Percentiles rank a stretch among this genome's conserved stretches.
phyloP scores from a whole-genome alignment of 2,888 invertebrate genomes.

The Choreutis nemorana region DNA sequence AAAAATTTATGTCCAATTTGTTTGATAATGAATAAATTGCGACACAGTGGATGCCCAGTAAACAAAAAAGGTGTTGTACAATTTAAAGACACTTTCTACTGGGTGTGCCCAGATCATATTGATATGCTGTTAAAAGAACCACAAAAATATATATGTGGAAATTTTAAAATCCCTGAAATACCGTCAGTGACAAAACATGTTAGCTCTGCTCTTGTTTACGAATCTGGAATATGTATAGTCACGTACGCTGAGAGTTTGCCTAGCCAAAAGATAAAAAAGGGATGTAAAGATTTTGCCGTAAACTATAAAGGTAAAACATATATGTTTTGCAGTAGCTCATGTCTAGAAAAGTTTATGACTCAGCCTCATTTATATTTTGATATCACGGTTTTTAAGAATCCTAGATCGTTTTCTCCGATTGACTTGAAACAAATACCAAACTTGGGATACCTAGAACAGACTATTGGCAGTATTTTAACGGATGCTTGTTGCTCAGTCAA shows the following conservation, averaged over 20 bases:
- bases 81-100: slow-evolving; percentile 63
- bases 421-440: slow-evolving; percentile 57
- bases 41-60: slow-evolving; percentile 47
- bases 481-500: slow-evolving; percentile 60
- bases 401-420: slow-evolving; percentile 37
- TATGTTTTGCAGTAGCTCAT: slow-evolving; percentile 60
- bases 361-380: slow-evolving; percentile 57
- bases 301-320: slow-evolving; percentile 57
- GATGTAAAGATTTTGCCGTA: slow-evolving; percentile 48
- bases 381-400: slow-evolving; percentile 42
- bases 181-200: slow-evolving; percentile 53
- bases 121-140: slow-evolving; percentile 50
- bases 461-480: slow-evolving; percentile 57
- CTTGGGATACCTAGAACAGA: slow-evolving; percentile 70
- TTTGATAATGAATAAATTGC: slow-evolving; percentile 34
- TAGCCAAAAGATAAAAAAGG: slow-evolving; percentile 42
- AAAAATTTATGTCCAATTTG: slow-evolving; percentile 69
- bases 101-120: slow-evolving; percentile 67
- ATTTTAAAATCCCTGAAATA: slow-evolving; percentile 48
- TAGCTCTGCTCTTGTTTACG: slow-evolving; percentile 40
- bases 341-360: slow-evolving; percentile 58
- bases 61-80: slow-evolving; percentile 66
- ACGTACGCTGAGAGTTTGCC: slow-evolving; percentile 66
- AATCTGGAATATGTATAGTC: slow-evolving; percentile 68
- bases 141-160: slow-evolving; percentile 19